Conservation (phyloP, 2,797 vertebrate genomes). For the Cirrhinus mrigala region DNA sequence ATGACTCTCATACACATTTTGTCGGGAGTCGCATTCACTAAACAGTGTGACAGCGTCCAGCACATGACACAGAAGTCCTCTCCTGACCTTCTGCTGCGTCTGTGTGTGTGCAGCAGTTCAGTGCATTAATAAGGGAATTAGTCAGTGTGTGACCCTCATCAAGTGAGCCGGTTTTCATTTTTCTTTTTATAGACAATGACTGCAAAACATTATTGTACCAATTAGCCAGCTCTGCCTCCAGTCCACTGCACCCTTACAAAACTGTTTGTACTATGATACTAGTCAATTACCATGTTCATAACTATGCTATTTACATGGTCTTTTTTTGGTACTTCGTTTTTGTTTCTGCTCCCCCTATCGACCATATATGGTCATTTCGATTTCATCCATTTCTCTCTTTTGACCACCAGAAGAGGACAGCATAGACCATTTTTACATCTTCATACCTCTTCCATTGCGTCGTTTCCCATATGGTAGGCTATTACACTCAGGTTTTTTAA, state of each 20-base stretch:
- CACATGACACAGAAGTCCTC: slow-evolving; percentile 62
- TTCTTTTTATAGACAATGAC: neutral
- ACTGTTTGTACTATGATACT: neutral
- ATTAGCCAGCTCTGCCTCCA: neutral
- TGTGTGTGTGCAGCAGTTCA: neutral
- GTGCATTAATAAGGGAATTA: neutral
- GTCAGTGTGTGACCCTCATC: neutral
- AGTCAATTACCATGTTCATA: neutral
- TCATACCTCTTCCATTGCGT: neutral
- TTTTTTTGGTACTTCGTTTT: neutral
- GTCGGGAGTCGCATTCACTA: slow-evolving; percentile 54
- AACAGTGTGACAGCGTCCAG: slow-evolving; percentile 61
- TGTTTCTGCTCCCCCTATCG: neutral
- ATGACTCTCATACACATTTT: slow-evolving; percentile 70
- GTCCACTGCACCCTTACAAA: neutral
- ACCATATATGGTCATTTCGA: neutral
- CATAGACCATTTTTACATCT: neutral
- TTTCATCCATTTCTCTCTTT: neutral
- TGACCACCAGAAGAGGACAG: neutral
- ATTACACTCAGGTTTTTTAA: neutral
- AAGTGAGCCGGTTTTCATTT: neutral
- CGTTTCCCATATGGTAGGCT: neutral
- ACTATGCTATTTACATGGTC: neutral
- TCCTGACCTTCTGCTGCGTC: slow-evolving; percentile 39
- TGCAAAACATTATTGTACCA: neutral